These are phyloP conservation scores for Aplysia californica DNA, from an alignment of 1,140 invertebrate genomes.

Conservation along the genomic window DNA sequence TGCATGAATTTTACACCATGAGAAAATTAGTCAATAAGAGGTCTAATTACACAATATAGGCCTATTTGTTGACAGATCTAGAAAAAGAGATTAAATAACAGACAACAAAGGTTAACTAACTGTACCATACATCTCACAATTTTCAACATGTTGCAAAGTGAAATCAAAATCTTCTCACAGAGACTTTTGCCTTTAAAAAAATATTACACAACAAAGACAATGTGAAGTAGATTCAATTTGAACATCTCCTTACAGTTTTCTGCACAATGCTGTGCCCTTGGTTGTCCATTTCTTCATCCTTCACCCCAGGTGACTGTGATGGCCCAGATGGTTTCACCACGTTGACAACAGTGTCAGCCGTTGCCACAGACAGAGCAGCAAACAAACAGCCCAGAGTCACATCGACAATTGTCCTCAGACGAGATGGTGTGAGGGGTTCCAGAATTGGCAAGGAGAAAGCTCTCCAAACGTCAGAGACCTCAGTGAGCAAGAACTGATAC, in stretches of 20 bases:
- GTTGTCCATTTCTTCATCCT: conserved; percentile 69
- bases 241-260: conserved; percentile 67
- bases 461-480: conserved; percentile 84
- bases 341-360: conserved; percentile 76
- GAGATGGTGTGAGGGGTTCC: conserved; percentile 84
- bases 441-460: conserved; percentile 86
- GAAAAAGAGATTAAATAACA: too few species aligned
- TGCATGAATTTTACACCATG: too few species aligned
- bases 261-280: conserved; percentile 65
- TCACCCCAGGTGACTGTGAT: conserved; percentile 66
- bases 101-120: too few species aligned
- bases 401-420: conserved; percentile 83
- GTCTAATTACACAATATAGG: too few species aligned
- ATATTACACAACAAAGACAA: too few species aligned
- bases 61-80: too few species aligned
- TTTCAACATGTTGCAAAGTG: too few species aligned
- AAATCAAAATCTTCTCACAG: too few species aligned
- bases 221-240: too few species aligned
- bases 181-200: too few species aligned
- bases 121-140: too few species aligned
- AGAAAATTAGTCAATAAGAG: too few species aligned
- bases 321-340: conserved; percentile 62
- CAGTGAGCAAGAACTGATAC: conserved; percentile 81
- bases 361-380: conserved; percentile 79
- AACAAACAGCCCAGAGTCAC: conserved; percentile 84